Base-by-base conservation (phyloP, 53 echinoderm and acorn worm genomes). In the Paelopatides confundens region DNA sequence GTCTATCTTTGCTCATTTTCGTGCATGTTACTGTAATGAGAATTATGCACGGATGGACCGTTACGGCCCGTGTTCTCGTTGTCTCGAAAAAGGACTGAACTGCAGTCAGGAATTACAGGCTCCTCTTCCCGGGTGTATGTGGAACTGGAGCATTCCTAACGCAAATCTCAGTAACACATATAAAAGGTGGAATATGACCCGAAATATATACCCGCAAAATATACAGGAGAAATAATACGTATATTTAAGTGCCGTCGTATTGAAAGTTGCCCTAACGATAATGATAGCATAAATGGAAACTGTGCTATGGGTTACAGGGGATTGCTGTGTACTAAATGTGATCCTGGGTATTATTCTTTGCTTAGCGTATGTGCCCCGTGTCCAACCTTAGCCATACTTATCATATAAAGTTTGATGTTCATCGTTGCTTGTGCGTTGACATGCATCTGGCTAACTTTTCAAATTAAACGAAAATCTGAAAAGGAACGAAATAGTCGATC, bases 241-340 rank as follows among this genome's bases (percentile, higher is more conserved):
- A 24, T 17, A 15, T 78, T 52, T 32, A 17, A 24, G 29, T 78
- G 79, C 51, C 79, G 52, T 5, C 31, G 52, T 28, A 29, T 1
- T 29, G 52, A 78, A 53, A 78, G 52, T 38, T 83, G 83, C 35
- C 18, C 27, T 6, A 83, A 83, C 40, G 5, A 63, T 4, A 28
- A 23, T n/a, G 65, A 83, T n/a, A 39, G 21, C 27, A 62, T 83
- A 8, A 26, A 37, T 23, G 65, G 64, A 9, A 36, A 62, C 14
- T 83, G 83, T 27, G 65, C 21, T 62, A 27, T 6, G 2, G 83
- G 83, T 8, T 83, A 83, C 17, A 63, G 1, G 1, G 83, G 83
- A 37, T 83, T 63, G 83, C 35, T 83, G 8, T 83, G 83, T 33
- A 63, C 63, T 36, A 65, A 63, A 7, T 83, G 83, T 83, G 46